These are phyloP conservation scores for Capra hircus DNA, from an alignment of 2,113 vertebrate species.

Conservation along the genomic window DNA sequence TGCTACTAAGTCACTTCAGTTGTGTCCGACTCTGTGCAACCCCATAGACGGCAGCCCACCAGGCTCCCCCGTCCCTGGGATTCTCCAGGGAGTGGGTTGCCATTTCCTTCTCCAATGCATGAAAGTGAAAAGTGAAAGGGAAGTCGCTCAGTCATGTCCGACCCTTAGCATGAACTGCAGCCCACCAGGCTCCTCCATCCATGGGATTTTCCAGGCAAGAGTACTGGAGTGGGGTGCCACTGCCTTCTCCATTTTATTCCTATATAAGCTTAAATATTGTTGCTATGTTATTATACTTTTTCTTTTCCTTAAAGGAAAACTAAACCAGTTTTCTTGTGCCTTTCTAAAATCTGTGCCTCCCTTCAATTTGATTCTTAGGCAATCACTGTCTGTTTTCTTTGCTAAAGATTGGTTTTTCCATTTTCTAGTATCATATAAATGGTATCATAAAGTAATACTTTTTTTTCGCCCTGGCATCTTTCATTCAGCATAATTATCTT, in stretches of 20 bases:
- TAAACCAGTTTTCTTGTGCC: not conserved
- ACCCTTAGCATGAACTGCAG: no score
- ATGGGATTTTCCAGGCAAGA: no score
- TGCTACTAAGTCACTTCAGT: no score
- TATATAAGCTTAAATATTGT: not conserved
- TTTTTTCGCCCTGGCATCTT: not conserved
- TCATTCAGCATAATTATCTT: not conserved
- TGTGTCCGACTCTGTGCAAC: no score
- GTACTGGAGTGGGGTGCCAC: no score
- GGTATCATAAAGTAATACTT: not conserved
- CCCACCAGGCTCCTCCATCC: no score
- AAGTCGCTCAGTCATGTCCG: no score
- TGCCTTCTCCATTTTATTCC: not conserved
- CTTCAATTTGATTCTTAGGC: not conserved
- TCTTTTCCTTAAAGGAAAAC: not conserved
- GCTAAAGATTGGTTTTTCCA: not conserved
- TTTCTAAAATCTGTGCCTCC: not conserved
- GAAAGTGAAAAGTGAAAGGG: no score
- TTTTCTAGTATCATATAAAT: not conserved
- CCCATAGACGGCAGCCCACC: no score
- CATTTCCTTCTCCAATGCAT: no score
- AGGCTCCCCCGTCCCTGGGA: no score
- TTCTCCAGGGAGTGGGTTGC: no score
- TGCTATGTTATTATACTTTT: not conserved
- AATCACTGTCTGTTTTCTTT: not conserved